Percentiles rank a stretch among this genome's conserved stretches.
phyloP scores from a whole-genome alignment of 2,888 invertebrate species.

The Synanthedon myopaeformis region DNA sequence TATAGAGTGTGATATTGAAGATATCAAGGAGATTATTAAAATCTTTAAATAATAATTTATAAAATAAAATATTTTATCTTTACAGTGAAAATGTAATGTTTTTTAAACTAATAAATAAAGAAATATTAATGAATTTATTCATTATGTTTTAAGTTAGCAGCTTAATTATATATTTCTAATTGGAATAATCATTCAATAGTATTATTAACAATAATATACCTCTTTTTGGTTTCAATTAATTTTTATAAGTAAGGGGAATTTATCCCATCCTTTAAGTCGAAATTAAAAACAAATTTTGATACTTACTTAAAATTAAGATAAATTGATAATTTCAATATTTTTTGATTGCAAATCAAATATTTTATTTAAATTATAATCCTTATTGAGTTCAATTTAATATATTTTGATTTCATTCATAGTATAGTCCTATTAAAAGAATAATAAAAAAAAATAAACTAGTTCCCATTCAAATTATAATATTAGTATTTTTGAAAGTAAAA shows the following conservation, averaged over 20 bases:
- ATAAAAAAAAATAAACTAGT: no score
- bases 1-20: constrained; percentile 4
- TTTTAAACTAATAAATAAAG: constrained; percentile 68
- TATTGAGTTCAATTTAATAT: no score
- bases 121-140: constrained; percentile 60
- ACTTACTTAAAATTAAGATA: constrained; percentile 66
- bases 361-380: no score
- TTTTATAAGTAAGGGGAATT: constrained; percentile 62
- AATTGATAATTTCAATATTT: no score
- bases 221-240: constrained; percentile 72
- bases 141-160: constrained; percentile 75
- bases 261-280: constrained; percentile 56
- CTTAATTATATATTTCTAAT: constrained; percentile 72
- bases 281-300: constrained; percentile 46
- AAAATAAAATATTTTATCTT: constrained; percentile 56
- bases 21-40: constrained; percentile 1
- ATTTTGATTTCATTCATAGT: no score
- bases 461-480: no score
- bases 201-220: constrained; percentile 78
- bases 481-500: no score
- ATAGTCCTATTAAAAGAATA: no score
- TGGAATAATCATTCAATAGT: constrained; percentile 65
- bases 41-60: constrained; percentile 32
- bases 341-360: no score
- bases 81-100: constrained; percentile 77